A percentile compares a stretch with the other conserved stretches of the same genome.
These are phyloP conservation scores for Caenorhabditis angaria DNA, from an alignment of 2,888 invertebrate species.

Conservation along the genomic window DNA sequence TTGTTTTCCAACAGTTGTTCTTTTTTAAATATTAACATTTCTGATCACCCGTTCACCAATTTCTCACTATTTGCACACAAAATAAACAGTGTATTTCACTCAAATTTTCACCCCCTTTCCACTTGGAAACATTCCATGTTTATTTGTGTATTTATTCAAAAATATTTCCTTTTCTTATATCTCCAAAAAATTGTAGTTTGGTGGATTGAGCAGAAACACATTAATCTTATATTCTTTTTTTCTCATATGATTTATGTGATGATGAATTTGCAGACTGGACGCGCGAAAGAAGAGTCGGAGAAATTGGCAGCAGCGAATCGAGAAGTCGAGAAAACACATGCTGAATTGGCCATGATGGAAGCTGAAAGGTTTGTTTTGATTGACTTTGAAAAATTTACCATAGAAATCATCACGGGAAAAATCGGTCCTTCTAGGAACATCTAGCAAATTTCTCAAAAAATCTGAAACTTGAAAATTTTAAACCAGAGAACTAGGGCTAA, in stretches of 20 bases:
- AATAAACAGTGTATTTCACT: conserved; percentile 2
- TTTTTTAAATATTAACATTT: too few relatives aligned
- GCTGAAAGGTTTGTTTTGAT: conserved; percentile 24
- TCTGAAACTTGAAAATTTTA: too few relatives aligned
- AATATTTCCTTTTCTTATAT: too few relatives aligned
- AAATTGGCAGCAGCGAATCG: conserved; percentile 26
- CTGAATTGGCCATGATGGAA: conserved; percentile 43
- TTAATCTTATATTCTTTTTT: not conserved
- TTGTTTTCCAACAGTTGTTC: too few relatives aligned
- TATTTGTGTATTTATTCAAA: too few relatives aligned
- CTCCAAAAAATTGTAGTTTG: not conserved
- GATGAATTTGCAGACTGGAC: conserved; percentile 23
- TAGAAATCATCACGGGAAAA: too few relatives aligned
- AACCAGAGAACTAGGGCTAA: too few relatives aligned
- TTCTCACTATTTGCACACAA: not conserved
- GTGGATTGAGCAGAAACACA: not conserved
- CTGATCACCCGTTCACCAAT: not conserved
- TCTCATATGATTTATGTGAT: not conserved
- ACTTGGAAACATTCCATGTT: too few relatives aligned
- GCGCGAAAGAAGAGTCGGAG: conserved; percentile 38
- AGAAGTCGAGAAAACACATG: conserved; percentile 44
- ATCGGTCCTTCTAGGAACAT: too few relatives aligned
- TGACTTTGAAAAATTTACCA: too few relatives aligned
- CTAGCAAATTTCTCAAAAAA: too few relatives aligned
- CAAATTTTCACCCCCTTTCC: not conserved